Base-by-base conservation (phyloP, 2,113 vertebrate genomes). In the Helogale parvula region DNA sequence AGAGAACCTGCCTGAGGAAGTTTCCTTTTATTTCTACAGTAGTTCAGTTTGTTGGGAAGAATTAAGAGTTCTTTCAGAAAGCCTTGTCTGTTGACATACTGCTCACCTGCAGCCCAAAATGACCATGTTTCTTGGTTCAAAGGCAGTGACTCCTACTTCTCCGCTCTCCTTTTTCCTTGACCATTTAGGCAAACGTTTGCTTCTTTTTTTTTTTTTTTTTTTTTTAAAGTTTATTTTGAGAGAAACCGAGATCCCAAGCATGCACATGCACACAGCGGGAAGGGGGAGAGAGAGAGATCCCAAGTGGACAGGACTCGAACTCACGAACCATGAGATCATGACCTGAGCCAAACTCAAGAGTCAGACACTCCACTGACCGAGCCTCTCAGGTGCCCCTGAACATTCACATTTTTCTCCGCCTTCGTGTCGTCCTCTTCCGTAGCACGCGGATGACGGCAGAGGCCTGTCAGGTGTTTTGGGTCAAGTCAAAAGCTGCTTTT, bases 401-500 rank as follows among this genome's bases (percentile, higher is more conserved):
- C 7, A 29, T 66, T 80, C 9, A 41, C 9, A 21, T 79, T 79
- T 35, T 76, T 83, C 76, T 91, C n/a, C 69, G 85, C 27, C 65
- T 88, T 88, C 63, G n/a, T 74, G 93, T 83, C 19, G 91, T 83
- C 19, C 23, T 74, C 27, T 54, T 92, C 23, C 45, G 1, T 80
- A 65, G 77, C 72, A 10, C 87, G 14, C 27, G n/a, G 7, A 23
- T 31, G 38, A 69, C 41, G 72, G 84, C 4, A 54, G 47, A 81
- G 17, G 11, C 74, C 69, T 11, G 57, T 17, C 23, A 87, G n/a
- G 21, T 77, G 60, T 79, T 33, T 74, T 80, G 47, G 52, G 11
- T 77, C 77, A 96, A 83, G 57, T 83, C 87, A 80, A 94, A 93
- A 93, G 60, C 23, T 79, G 33, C 31, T 94, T 97, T 80, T 81